Percentiles rank a stretch among this genome's conserved stretches.
Evolutionary conservation across 2,797 vertebrate genomes (phyloP).

Genomic region (Myotis pilosus): DNA sequence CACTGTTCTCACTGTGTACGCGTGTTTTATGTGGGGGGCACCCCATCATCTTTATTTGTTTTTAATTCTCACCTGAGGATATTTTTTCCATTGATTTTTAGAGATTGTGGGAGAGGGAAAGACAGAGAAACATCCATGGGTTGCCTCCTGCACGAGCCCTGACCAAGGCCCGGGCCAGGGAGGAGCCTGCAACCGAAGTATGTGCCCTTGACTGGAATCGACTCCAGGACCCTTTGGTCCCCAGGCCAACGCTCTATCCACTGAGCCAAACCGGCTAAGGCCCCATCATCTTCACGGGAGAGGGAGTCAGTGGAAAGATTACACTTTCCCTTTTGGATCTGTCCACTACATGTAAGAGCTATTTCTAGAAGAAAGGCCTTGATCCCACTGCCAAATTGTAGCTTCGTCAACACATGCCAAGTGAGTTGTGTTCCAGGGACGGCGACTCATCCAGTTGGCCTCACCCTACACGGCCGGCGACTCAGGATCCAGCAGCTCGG

Average conservation of each 20-base stretch:
- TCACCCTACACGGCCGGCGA: neutral
- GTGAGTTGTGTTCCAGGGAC: slow-evolving; percentile 1
- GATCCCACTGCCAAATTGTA: neutral
- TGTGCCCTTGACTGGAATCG: neutral
- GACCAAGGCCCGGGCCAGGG: too few relatives aligned
- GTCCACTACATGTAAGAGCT: neutral
- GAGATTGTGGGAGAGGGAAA: too few relatives aligned
- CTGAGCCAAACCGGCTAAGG: neutral
- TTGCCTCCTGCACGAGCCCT: too few relatives aligned
- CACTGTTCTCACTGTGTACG: too few relatives aligned
- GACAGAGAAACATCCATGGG: neutral
- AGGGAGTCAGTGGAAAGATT: neutral
- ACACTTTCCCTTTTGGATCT: neutral
- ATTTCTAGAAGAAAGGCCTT: slow-evolving; percentile 30
- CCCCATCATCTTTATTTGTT: neutral
- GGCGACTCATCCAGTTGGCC: neutral
- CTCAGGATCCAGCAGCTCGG: neutral
- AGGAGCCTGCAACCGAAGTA: neutral
- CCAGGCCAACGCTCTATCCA: too few relatives aligned
- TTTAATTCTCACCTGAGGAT: too few relatives aligned
- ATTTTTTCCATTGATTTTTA: too few relatives aligned
- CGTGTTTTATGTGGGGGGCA: too few relatives aligned
- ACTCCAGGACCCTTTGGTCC: neutral
- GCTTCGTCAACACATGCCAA: neutral
- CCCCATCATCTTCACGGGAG: neutral